phyloP scores from a whole-genome alignment of 2,888 invertebrate genomes.

The Physocephala rufipes region DNA sequence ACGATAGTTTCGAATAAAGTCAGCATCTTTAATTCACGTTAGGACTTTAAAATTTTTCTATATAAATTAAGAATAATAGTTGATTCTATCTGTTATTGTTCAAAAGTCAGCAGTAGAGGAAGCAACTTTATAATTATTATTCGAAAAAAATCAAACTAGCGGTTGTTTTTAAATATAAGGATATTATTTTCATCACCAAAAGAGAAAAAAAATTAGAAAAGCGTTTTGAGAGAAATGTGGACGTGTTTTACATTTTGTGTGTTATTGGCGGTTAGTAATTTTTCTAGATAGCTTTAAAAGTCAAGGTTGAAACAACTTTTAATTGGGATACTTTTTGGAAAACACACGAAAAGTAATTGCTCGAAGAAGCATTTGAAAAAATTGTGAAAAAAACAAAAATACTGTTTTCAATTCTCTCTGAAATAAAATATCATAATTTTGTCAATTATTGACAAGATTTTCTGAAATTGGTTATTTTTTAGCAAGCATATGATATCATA shows the following conservation, averaged over 20 bases:
- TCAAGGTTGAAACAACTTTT: too few relatives aligned
- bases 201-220: too few relatives aligned
- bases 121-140: conserved; percentile 3
- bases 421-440: too few relatives aligned
- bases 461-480: too few relatives aligned
- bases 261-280: conserved; percentile 57
- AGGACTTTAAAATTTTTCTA: conserved; percentile 39
- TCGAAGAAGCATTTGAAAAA: neutral
- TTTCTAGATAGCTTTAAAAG: neutral
- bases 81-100: conserved; percentile 38
- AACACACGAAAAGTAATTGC: neutral
- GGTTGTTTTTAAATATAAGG: too few relatives aligned
- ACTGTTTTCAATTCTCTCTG: too few relatives aligned
- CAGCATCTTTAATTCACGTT: conserved; percentile 2
- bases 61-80: conserved; percentile 42
- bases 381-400: neutral
- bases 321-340: neutral
- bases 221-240: conserved; percentile 48
- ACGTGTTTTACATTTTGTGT: conserved; percentile 57
- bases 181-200: neutral
- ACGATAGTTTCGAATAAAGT: too few relatives aligned
- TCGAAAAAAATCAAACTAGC: too few relatives aligned
- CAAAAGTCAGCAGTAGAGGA: conserved; percentile 19
- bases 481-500: too few relatives aligned
- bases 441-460: too few relatives aligned